Conservation (phyloP, 1,140 invertebrate species). For the Tetranychus cinnabarinus region DNA sequence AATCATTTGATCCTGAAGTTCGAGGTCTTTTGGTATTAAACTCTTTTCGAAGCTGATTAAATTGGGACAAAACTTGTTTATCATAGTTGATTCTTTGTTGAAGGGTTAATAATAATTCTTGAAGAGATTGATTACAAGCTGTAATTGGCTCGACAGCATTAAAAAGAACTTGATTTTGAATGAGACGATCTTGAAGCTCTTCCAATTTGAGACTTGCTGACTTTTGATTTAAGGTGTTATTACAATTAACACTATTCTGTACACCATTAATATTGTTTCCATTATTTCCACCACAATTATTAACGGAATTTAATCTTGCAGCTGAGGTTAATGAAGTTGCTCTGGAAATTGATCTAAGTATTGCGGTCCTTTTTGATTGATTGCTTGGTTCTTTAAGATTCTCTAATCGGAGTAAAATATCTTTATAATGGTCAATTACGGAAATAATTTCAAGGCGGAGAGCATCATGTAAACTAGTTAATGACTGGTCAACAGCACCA, state of each 20-base stretch:
- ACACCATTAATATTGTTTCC: too few relatives aligned
- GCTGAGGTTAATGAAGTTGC: conserved; percentile 46
- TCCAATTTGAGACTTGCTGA: conserved; percentile 38
- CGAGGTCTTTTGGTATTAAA: conserved; percentile 23
- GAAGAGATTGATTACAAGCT: conserved; percentile 28
- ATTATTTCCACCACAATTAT: too few relatives aligned
- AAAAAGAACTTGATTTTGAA: conserved; percentile 68
- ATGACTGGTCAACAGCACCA: conserved; percentile 29
- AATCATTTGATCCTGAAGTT: conserved; percentile 14
- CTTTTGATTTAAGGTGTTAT: neutral
- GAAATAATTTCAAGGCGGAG: conserved; percentile 46
- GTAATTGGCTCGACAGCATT: conserved; percentile 47
- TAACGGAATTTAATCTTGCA: neutral
- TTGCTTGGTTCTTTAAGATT: conserved; percentile 43
- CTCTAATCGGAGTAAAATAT: conserved; percentile 43
- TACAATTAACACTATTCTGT: too few relatives aligned
- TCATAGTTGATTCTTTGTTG: conserved; percentile 39
- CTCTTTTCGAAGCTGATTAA: conserved; percentile 40
- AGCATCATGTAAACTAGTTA: conserved; percentile 22
- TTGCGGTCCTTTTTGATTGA: conserved; percentile 18
- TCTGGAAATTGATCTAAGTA: conserved; percentile 23
- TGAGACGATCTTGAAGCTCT: conserved; percentile 49
- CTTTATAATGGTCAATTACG: conserved; percentile 60
- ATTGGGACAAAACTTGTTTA: conserved; percentile 32
- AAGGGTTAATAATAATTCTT: conserved; percentile 32